Evolutionary conservation across 2,888 invertebrate species (phyloP), one percentile per base, ranked within the genome.

Genomic region (Odontocolon sp.): DNA sequence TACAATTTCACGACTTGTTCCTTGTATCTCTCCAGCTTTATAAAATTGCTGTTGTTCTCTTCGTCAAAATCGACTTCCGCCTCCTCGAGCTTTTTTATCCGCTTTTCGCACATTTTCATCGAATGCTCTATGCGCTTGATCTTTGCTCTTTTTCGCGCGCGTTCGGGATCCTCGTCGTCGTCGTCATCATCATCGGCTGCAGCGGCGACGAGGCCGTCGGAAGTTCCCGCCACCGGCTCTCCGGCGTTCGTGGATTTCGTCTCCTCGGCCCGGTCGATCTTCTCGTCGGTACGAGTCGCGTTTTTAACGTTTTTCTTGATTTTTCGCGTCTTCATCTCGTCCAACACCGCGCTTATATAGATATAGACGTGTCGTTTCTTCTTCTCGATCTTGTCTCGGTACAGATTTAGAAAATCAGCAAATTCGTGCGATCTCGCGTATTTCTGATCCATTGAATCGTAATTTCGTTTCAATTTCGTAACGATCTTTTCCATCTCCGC

Each of bases 31-130:
- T 95, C 95, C 77, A 94, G 92, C 80, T 94, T 92, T 40, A 96
- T 91, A 89, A 95, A 96, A 28, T 93, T 91, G 1, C 96, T 96
- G 87, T 95, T 92, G 50, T 93, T 92, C 26, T 95, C 95, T 80
- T 95, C 94, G 84, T 95, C 94, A 87, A 95, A 94, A 79, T 96
- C 93, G 1, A 96, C 93, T 83, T 96, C 95, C 56, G 92, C 91
- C 57, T 92, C 92, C 84, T 95, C 95, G 3, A 96, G 88, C 78
- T 93, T 91, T 81, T 93, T 93, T 59, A 97, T 95, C 76, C 93
- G 93, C 83, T 92, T 92, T 61, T 94, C 92, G 16, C 96, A 91
- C 80, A 93, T 92, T 87, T 93, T 92, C 59, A 95, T 91, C 0
- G 93, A 92, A 75, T 92, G 92, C 84, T 93, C 93, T 3, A 94